A percentile compares a stretch with the other conserved stretches of the same genome.
These are phyloP conservation scores for Acanthisitta chloris DNA, from an alignment of 2,113 vertebrate species.

Conservation along the genomic window DNA sequence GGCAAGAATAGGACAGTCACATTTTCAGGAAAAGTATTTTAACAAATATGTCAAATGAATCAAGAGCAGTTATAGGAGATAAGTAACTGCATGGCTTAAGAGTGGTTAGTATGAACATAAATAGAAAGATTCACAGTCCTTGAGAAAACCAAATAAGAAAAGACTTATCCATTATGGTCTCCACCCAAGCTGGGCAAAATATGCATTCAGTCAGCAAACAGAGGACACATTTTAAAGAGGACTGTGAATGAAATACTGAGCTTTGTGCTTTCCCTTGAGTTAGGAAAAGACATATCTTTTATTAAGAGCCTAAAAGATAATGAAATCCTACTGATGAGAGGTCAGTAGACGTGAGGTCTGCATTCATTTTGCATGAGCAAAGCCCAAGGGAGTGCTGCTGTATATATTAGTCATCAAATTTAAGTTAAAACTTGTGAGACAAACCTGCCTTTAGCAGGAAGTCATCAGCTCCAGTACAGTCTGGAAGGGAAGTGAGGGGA, in stretches of 20 bases:
- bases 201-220: not conserved
- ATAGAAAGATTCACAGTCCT: not conserved
- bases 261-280: not conserved
- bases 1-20: not conserved
- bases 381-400: conserved; percentile 19
- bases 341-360: not conserved
- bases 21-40: not conserved
- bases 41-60: not conserved
- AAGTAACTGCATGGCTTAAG: not conserved
- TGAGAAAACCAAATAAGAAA: not conserved
- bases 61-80: not conserved
- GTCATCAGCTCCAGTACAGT: not conserved
- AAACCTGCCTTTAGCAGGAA: conserved; percentile 3
- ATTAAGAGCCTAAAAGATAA: conserved; percentile 19
- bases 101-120: not conserved
- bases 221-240: not conserved
- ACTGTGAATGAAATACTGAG: conserved; percentile 14
- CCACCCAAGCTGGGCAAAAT: not conserved
- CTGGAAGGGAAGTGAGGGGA: not conserved
- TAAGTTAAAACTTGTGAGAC: conserved; percentile 16
- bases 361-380: conserved; percentile 22
- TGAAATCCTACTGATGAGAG: not conserved
- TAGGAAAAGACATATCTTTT: conserved; percentile 1
- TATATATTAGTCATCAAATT: conserved; percentile 37
- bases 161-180: not conserved